phyloP scores from a whole-genome alignment of 2,797 vertebrate genomes.

The Alcedo atthis region DNA sequence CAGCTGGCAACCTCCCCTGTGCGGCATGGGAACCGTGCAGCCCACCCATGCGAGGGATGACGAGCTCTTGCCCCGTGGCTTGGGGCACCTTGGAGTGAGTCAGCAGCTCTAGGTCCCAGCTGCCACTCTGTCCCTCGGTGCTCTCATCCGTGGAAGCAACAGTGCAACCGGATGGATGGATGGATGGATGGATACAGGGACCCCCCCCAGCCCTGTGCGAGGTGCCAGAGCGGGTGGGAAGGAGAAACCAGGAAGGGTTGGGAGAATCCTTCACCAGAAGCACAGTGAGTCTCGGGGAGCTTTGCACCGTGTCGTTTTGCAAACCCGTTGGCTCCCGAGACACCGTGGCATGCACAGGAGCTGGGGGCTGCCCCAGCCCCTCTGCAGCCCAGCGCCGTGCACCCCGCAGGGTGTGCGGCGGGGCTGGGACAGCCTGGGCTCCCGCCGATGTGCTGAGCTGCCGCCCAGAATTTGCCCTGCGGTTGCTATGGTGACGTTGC shows the following conservation, averaged over 20 bases:
- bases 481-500: constrained; percentile 75
- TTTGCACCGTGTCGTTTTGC: not conserved
- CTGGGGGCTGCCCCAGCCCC: not conserved
- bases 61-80: not conserved
- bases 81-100: not conserved
- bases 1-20: not conserved
- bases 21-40: accelerated
- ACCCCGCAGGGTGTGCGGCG: not conserved
- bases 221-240: not conserved
- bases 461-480: constrained; percentile 51
- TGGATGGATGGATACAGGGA: not conserved
- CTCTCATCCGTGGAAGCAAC: not conserved
- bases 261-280: not conserved
- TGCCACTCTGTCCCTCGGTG: not conserved
- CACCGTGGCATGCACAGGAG: not conserved
- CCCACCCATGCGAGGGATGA: not conserved
- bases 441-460: not conserved
- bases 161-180: not conserved
- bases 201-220: not conserved
- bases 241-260: not conserved
- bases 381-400: not conserved
- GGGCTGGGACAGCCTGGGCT: not conserved
- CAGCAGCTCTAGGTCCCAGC: not conserved
- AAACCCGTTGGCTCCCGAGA: not conserved
- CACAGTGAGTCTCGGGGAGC: not conserved